phyloP scores from a whole-genome alignment of 2,113 vertebrate species.

The Dicerorhinus sumatrensis region DNA sequence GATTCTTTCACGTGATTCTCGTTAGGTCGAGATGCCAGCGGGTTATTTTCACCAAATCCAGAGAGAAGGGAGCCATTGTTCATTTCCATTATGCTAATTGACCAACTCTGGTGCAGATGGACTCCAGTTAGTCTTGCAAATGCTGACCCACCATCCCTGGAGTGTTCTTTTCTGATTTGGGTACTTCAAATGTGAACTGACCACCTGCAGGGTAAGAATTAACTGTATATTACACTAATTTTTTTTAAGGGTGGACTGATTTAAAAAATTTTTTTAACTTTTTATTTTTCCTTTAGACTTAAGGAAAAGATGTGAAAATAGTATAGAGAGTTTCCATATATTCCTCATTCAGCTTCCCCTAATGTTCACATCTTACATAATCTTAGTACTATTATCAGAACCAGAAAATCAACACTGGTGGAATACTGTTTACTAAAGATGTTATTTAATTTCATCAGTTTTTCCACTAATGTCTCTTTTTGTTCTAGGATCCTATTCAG shows the following conservation, averaged over 20 bases:
- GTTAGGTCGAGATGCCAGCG: background rate
- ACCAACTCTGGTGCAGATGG: background rate
- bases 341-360: background rate
- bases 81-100: background rate
- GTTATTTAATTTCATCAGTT: constrained; percentile 23
- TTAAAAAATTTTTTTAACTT: background rate
- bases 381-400: constrained; percentile 27
- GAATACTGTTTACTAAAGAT: background rate
- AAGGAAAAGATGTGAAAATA: constrained; percentile 32
- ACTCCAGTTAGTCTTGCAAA: background rate
- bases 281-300: constrained; percentile 37
- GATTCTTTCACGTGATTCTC: constrained; percentile 40
- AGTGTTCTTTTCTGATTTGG: constrained; percentile 38
- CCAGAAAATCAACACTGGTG: background rate
- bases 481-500: background rate
- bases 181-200: background rate
- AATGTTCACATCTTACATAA: background rate
- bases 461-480: background rate
- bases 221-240: background rate
- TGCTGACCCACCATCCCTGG: background rate
- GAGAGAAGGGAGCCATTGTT: background rate
- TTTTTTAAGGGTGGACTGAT: background rate
- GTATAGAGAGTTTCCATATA: background rate
- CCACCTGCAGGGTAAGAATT: background rate
- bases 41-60: background rate